Percentiles rank a stretch among this genome's conserved stretches.
These are phyloP conservation scores for Trichechus manatus DNA, from an alignment of 2,113 vertebrate genomes.

Conservation along the genomic window DNA sequence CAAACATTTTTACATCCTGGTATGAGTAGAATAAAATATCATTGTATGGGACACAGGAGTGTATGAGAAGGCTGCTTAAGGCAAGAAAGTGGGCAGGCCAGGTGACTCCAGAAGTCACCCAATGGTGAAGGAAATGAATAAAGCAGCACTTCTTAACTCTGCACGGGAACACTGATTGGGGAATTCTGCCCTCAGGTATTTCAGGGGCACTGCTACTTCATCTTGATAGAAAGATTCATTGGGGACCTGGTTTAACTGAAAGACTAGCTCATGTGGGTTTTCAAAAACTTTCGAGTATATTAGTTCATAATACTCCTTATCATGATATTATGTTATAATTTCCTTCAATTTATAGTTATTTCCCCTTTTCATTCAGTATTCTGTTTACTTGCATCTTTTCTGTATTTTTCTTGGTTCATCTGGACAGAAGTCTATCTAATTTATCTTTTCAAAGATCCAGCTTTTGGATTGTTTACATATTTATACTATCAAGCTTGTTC, in stretches of 20 bases:
- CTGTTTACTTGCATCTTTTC: background rate
- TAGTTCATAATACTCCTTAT: background rate
- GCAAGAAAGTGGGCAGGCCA: background rate
- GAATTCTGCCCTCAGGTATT: background rate
- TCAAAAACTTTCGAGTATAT: background rate
- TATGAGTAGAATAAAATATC: background rate
- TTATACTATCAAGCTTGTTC: background rate
- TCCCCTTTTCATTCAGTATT: background rate
- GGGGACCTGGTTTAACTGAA: background rate
- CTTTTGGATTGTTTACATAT: background rate
- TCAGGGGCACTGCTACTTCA: background rate
- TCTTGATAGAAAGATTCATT: background rate
- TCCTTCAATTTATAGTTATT: background rate
- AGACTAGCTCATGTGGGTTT: background rate
- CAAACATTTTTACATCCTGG: background rate
- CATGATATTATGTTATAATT: background rate
- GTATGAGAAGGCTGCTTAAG: background rate
- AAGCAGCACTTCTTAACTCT: fast-evolving
- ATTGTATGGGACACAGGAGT: background rate
- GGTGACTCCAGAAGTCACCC: background rate
- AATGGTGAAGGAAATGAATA: background rate
- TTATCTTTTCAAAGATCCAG: background rate
- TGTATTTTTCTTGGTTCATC: background rate
- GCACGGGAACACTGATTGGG: too few relatives aligned
- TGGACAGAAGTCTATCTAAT: background rate